phyloP scores from a whole-genome alignment of 2,888 invertebrate species.

The Heteromyza rotundicornis region DNA sequence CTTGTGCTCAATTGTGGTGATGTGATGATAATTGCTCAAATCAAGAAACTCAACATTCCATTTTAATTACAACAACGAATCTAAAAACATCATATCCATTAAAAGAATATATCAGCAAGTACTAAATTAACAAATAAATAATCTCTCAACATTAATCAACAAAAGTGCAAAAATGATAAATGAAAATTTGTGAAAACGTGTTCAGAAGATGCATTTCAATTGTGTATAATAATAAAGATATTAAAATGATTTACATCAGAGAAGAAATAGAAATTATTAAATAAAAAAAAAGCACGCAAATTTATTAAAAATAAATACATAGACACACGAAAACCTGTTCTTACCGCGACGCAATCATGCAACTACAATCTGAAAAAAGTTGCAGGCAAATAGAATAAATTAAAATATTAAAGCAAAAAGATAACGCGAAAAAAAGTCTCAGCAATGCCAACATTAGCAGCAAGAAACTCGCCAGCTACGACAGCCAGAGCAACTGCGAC shows the following conservation, averaged over 20 bases:
- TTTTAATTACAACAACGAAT: background rate
- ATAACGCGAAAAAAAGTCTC: too few relatives aligned
- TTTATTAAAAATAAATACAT: background rate
- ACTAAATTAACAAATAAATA: too few relatives aligned
- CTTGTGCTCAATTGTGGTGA: constrained; percentile 7
- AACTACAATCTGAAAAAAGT: background rate
- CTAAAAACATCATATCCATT: background rate
- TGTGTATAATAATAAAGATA: constrained; percentile 3
- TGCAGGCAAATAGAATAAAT: background rate
- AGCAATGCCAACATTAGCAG: constrained; percentile 49
- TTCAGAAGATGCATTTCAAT: constrained; percentile 21
- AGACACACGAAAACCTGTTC: background rate
- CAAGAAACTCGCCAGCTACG: constrained; percentile 38
- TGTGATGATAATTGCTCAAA: constrained; percentile 27
- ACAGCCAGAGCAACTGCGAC: constrained; percentile 18
- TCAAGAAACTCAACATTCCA: background rate
- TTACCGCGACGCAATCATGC: constrained; percentile 26
- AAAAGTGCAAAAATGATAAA: too few relatives aligned
- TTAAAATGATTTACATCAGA: background rate
- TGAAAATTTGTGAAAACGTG: constrained; percentile 17
- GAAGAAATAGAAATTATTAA: background rate
- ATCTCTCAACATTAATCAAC: too few relatives aligned
- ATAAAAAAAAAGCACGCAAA: too few relatives aligned
- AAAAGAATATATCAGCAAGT: too few relatives aligned
- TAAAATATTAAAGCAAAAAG: constrained; percentile 22